These are phyloP conservation scores for Acrocephalus arundinaceus DNA, from an alignment of 2,113 vertebrate species.

Conservation along the genomic window DNA sequence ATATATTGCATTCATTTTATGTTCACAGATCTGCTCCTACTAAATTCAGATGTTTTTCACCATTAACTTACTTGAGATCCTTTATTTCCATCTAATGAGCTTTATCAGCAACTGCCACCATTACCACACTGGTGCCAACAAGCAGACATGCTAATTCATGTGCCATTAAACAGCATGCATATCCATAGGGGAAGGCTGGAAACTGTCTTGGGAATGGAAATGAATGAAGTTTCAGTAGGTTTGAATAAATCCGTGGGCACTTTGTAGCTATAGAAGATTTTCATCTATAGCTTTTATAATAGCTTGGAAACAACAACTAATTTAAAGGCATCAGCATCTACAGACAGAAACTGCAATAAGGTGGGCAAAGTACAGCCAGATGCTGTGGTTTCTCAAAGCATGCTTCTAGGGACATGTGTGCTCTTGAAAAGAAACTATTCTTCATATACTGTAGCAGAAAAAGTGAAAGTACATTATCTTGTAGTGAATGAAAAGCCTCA, in stretches of 20 bases:
- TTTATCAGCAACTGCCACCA: not conserved
- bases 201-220: not conserved
- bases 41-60: not conserved
- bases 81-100: slow-evolving; percentile 12
- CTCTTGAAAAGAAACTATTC: not conserved
- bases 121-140: not conserved
- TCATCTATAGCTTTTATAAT: not conserved
- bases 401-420: not conserved
- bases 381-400: not conserved
- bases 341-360: not conserved
- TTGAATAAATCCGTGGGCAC: not conserved
- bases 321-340: not conserved
- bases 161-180: slow-evolving; percentile 6
- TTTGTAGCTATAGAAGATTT: not conserved
- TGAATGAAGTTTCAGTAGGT: not conserved
- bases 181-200: not conserved
- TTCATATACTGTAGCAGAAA: not conserved
- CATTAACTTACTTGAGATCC: not conserved
- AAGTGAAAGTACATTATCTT: not conserved
- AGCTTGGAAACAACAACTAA: not conserved
- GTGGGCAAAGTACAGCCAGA: not conserved
- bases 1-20: not conserved
- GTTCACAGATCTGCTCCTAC: not conserved
- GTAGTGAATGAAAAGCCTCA: not conserved
- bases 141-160: not conserved